Evolutionary conservation across 2,797 vertebrate species (phyloP).

Genomic region (Tauraco hartlaubi): DNA sequence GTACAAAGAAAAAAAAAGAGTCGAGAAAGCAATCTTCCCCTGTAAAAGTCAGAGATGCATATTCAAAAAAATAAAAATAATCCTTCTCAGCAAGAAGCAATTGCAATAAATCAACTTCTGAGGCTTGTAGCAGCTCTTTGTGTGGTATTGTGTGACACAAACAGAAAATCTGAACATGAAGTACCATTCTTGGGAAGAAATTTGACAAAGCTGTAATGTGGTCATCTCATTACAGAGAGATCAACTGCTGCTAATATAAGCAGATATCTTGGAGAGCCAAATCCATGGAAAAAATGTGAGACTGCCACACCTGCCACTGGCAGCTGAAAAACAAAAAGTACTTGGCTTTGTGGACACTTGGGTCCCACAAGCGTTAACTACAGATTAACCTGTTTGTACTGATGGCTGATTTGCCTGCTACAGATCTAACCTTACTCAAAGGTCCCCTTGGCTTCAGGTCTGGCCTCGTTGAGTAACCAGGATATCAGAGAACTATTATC

Average conservation of each 20-base stretch:
- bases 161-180: constrained; percentile 52
- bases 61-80: constrained; percentile 5
- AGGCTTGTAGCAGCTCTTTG: not conserved
- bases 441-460: not conserved
- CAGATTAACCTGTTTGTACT: not conserved
- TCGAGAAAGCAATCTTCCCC: not conserved
- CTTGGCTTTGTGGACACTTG: not conserved
- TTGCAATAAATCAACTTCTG: constrained; percentile 42
- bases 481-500: not conserved
- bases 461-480: not conserved
- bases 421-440: not conserved
- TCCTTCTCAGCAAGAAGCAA: constrained; percentile 17
- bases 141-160: constrained; percentile 6
- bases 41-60: not conserved
- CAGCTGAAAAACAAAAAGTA: not conserved
- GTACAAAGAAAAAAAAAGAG: not conserved
- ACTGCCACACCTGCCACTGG: not conserved
- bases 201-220: not conserved
- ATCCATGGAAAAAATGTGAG: not conserved
- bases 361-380: not conserved
- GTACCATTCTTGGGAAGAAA: constrained; percentile 30
- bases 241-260: constrained; percentile 41
- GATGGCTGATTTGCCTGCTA: not conserved
- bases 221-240: constrained; percentile 16
- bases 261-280: not conserved